phyloP scores from a whole-genome alignment of 2,113 vertebrate genomes.

The Caranx melampygus region DNA sequence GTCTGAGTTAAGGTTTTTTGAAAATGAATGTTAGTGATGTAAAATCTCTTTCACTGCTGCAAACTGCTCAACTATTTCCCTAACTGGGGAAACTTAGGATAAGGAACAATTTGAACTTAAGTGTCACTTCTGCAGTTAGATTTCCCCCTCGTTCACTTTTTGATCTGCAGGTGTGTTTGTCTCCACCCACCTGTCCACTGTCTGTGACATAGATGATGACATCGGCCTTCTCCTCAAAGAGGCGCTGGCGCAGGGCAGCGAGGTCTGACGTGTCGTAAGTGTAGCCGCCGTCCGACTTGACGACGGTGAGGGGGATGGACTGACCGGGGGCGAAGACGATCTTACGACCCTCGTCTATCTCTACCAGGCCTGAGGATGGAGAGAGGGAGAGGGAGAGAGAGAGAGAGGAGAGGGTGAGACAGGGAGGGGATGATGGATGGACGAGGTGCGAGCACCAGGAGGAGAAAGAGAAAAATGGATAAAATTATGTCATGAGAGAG shows the following conservation, averaged over 20 bases:
- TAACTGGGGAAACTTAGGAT: too few species aligned
- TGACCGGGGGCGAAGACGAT: slow-evolving; percentile 91
- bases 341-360: slow-evolving; percentile 94
- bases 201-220: slow-evolving; percentile 95
- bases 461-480: neutral
- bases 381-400: neutral
- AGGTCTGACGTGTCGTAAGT: slow-evolving; percentile 98
- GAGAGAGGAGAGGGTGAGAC: neutral
- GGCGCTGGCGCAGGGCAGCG: slow-evolving; percentile 90
- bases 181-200: slow-evolving; percentile 89
- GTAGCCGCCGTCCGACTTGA: slow-evolving; percentile 96
- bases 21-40: too few species aligned
- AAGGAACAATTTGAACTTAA: too few species aligned
- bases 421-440: neutral
- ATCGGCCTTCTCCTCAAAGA: slow-evolving; percentile 90
- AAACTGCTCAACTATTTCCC: too few species aligned
- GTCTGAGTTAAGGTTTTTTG: too few species aligned
- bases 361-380: slow-evolving; percentile 84
- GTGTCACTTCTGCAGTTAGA: too few species aligned
- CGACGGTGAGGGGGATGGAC: slow-evolving; percentile 90
- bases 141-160: too few species aligned
- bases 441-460: neutral
- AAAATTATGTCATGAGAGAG: neutral
- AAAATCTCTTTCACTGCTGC: too few species aligned
- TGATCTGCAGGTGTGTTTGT: too few species aligned